Percentiles rank a stretch among this genome's conserved stretches.
Evolutionary conservation across 2,113 vertebrate genomes (phyloP).

Genomic region (Saguinus imperator): DNA sequence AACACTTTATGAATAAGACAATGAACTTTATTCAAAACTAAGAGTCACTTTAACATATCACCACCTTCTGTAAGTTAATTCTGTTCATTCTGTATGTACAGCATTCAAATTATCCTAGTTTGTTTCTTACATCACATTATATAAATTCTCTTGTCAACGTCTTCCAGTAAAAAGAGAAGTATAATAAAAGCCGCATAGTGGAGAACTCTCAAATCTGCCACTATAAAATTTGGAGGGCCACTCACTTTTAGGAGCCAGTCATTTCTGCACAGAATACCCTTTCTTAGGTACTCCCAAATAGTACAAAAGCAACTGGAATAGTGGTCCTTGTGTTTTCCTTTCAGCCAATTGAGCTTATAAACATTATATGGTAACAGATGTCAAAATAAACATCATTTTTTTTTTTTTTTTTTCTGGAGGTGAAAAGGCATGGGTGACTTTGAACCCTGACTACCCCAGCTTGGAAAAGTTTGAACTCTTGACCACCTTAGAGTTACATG

Average conservation of each 20-base stretch:
- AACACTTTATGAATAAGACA: conserved; percentile 41
- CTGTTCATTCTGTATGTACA: conserved; percentile 17
- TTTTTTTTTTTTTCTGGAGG: conserved; percentile 23
- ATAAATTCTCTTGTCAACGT: conserved; percentile 28
- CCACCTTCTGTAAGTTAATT: conserved; percentile 18
- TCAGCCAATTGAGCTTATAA: neutral
- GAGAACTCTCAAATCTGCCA: conserved; percentile 1
- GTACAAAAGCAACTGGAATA: conserved; percentile 38
- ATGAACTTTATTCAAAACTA: conserved; percentile 43
- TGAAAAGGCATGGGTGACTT: neutral
- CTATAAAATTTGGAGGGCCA: neutral
- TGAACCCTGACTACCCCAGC: neutral
- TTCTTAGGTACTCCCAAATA: neutral
- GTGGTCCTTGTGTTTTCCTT: conserved; percentile 34
- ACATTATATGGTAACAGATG: neutral
- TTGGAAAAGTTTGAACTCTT: neutral
- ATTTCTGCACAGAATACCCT: conserved; percentile 15
- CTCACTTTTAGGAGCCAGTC: neutral
- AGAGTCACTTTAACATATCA: conserved; percentile 42
- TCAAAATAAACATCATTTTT: neutral
- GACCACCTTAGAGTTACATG: neutral
- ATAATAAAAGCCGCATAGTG: neutral
- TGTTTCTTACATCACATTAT: conserved; percentile 25
- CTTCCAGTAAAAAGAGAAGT: conserved; percentile 15
- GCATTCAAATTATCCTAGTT: conserved; percentile 35